Evolutionary conservation across 2,888 invertebrate genomes (phyloP).

Genomic region (Nipponacmea schrenckii): DNA sequence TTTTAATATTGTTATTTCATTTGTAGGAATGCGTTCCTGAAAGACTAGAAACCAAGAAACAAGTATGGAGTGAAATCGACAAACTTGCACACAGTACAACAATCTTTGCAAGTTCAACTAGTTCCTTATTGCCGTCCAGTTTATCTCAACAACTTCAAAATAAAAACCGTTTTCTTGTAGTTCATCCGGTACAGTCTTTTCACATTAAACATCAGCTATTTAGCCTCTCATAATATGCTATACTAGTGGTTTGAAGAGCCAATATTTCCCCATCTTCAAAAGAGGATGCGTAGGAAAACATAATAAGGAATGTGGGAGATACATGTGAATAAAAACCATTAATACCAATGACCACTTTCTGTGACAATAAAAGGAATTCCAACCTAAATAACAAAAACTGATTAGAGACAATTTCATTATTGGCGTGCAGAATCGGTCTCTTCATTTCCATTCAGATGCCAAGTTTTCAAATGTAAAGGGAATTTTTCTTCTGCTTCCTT

Average conservation of each 20-base stretch:
- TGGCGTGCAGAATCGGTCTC: too few species aligned
- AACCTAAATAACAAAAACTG: too few species aligned
- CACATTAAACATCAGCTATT: background rate
- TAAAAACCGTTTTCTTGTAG: conserved; percentile 70
- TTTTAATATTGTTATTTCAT: background rate
- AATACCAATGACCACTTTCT: too few species aligned
- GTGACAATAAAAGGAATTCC: too few species aligned
- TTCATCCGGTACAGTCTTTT: conserved; percentile 79
- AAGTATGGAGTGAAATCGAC: conserved; percentile 83
- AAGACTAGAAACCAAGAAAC: conserved; percentile 83
- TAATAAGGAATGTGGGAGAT: too few species aligned
- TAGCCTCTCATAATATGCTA: background rate
- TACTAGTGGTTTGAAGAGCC: background rate
- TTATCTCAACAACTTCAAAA: conserved; percentile 85
- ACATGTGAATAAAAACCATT: too few species aligned
- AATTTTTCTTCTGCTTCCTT: too few species aligned
- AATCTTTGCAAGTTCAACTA: conserved; percentile 90
- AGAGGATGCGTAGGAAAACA: background rate
- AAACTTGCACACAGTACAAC: conserved; percentile 69
- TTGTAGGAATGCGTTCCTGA: conserved; percentile 92
- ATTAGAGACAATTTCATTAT: too few species aligned
- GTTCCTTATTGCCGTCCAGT: conserved; percentile 88
- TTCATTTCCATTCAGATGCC: too few species aligned
- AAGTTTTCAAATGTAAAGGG: too few species aligned
- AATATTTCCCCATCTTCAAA: background rate